Evolutionary conservation across 2,888 invertebrate genomes (phyloP).

Genomic region (Galeruca laticollis): DNA sequence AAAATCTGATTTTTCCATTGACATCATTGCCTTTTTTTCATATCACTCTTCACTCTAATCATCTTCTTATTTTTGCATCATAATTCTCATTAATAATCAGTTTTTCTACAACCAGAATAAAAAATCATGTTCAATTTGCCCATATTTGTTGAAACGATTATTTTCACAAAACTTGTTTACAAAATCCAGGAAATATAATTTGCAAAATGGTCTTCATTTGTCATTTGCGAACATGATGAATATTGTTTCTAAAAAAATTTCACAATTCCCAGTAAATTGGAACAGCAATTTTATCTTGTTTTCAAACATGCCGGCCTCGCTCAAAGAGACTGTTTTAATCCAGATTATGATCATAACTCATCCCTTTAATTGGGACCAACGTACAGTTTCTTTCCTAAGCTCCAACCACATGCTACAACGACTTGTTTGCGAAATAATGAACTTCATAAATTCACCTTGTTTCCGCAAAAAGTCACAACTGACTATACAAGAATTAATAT

Average conservation of each 20-base stretch:
- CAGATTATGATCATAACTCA: conserved; percentile 54
- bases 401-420: conserved; percentile 54
- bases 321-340: conserved; percentile 54
- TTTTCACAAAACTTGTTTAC: neutral
- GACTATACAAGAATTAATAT: conserved; percentile 55
- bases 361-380: conserved; percentile 49
- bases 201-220: conserved; percentile 22
- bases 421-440: conserved; percentile 60
- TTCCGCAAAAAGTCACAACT: conserved; percentile 54
- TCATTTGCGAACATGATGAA: conserved; percentile 19
- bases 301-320: conserved; percentile 40
- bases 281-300: conserved; percentile 50
- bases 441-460: conserved; percentile 60
- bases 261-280: conserved; percentile 47
- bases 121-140: neutral
- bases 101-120: neutral
- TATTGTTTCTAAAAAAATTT: conserved; percentile 27
- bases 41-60: too few relatives aligned
- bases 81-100: neutral
- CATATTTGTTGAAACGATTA: neutral
- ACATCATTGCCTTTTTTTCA: too few relatives aligned
- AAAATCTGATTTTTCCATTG: too few relatives aligned
- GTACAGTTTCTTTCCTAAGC: conserved; percentile 46
- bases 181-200: conserved; percentile 10
- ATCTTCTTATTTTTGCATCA: too few relatives aligned